Base-by-base conservation (phyloP, 2,113 vertebrate genomes). In the Myxocyprinus asiaticus region DNA sequence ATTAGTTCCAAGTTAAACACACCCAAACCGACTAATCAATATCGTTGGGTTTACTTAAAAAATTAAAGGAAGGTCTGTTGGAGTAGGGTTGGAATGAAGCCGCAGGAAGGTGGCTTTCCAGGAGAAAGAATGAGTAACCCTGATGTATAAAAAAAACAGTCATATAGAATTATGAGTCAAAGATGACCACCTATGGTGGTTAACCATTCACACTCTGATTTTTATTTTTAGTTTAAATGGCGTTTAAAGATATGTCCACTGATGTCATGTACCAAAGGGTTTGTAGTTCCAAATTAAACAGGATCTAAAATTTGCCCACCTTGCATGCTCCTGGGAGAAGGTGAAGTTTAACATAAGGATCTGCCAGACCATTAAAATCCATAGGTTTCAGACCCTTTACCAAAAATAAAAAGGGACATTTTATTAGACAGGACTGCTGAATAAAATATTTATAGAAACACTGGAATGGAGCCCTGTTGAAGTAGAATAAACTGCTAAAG, bases 301-400 rank as follows among this genome's bases (percentile, higher is more conserved):
- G n/a, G 14, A 47, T 7, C 59, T 62, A 67, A 62, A 59, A n/a
- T 58, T 12, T 43, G 66, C 86, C 85, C 78, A 96, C 95, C 94
- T 96, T 96, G 81, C 94, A 95, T 80, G 95, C 95, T 63, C 95
- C 95, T 0, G 95, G 95, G 44, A 96, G 90, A 73, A 96, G 93
- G 77, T 96, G 95, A 67, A 96, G 90, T 82, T 96, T 96, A 77
- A 96, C 95, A 1, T 96, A 96, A 2, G 95, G 95, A 76, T 96
- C 95, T 0, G 95, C 87, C 14, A 96, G 83, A 77, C 95, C 95
- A 33, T 96, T 96, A 67, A 96, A 96, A 87, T 96, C 95, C 95
- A 96, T 96, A 10, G 95, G 93, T 85, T 95, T 96, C 85, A 96
- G 87, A 78, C 95, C 95, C 95, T 95, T 83, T 9, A 64, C 3